Base-by-base conservation (phyloP, 2,888 invertebrate genomes). In the Pachymerium ferrugineum region DNA sequence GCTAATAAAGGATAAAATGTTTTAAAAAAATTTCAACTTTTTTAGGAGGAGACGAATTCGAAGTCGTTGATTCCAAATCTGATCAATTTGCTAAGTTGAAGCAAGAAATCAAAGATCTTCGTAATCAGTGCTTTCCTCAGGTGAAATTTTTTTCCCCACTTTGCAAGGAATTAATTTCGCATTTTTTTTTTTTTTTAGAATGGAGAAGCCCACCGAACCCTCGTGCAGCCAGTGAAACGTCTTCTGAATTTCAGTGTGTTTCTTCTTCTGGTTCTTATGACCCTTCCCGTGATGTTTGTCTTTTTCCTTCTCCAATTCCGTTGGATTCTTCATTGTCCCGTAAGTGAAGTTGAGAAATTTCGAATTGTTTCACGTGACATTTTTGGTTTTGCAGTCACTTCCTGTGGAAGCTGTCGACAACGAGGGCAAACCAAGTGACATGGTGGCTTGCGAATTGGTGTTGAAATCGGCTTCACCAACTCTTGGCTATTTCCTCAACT, bases 301-400 rank as follows among this genome's bases (percentile, higher is more conserved):
- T 54, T 54, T 54, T 54, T 54, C 25, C 54, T 54, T 22, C 54
- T 54, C 54, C 54, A 54, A 54, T 54, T 54, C 28, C 54, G 54
- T 25, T 54, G 54, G 54, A 25, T 54, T 22, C 54, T 54, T 54
- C 54, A 54, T 12, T 54, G 54, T 25, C 54, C 54, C 54, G 54
- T 54, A 8, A 54, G 54, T 54, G 8, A 14, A n/a, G 16, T n/a
- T n/a, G 8, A 1, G 5, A 47, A 16, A 16, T 47, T 3, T 14
- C 38, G 5, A 38, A 8, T 10, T 14, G 14, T 47, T 16, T 3
- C 1, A 47, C 10, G 6, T 16, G 14, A n/a, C 16, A 47, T 47
- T 47, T 47, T 2, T 38, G 8, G n/a, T n/a, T 38, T 19, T 25
- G 12, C 25, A 54, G 54, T 54, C 54, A 14, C 54, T 54, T 54